These are phyloP conservation scores for Branchipolynoe longqiensis DNA, from an alignment of 2,888 invertebrate genomes.

Conservation along the genomic window DNA sequence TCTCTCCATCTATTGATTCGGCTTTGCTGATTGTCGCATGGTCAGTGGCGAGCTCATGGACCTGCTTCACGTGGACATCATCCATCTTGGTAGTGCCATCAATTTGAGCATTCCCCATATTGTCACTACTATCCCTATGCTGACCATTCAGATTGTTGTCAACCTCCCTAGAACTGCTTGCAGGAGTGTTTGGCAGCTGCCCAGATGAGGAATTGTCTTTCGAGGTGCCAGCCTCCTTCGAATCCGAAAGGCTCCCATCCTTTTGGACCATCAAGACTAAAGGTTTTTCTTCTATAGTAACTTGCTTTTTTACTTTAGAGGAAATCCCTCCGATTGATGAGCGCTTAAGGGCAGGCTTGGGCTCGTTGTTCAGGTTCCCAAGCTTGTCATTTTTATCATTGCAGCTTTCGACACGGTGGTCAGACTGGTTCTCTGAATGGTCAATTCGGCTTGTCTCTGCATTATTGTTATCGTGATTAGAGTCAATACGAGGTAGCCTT, in stretches of 20 bases:
- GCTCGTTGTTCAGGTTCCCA: slow-evolving; percentile 25
- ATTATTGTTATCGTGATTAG: slow-evolving; percentile 31
- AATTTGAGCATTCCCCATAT: slow-evolving; percentile 25
- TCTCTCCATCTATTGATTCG: slow-evolving; percentile 29
- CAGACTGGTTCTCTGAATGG: neutral
- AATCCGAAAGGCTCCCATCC: slow-evolving; percentile 48
- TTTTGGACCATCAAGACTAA: slow-evolving; percentile 56
- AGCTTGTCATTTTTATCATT: slow-evolving; percentile 36
- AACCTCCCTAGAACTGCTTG: neutral
- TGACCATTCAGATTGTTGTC: slow-evolving; percentile 27
- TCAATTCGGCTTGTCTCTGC: slow-evolving; percentile 20
- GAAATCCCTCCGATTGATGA: slow-evolving; percentile 38
- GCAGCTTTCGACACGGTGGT: slow-evolving; percentile 8
- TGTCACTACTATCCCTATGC: neutral
- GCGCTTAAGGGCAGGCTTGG: slow-evolving; percentile 54
- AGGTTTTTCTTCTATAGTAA: slow-evolving; percentile 63
- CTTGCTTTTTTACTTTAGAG: slow-evolving; percentile 63
- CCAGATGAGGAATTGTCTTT: slow-evolving; percentile 19
- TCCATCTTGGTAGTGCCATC: slow-evolving; percentile 8
- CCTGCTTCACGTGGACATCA: neutral
- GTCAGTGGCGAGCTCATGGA: neutral
- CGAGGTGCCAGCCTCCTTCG: slow-evolving; percentile 28
- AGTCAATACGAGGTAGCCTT: neutral
- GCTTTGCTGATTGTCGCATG: slow-evolving; percentile 7
- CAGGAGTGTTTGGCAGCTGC: neutral